Evolutionary conservation across 2,797 vertebrate species (phyloP), one percentile per base, ranked within the genome.

Genomic region (Cynodonichthys magdalenae): DNA sequence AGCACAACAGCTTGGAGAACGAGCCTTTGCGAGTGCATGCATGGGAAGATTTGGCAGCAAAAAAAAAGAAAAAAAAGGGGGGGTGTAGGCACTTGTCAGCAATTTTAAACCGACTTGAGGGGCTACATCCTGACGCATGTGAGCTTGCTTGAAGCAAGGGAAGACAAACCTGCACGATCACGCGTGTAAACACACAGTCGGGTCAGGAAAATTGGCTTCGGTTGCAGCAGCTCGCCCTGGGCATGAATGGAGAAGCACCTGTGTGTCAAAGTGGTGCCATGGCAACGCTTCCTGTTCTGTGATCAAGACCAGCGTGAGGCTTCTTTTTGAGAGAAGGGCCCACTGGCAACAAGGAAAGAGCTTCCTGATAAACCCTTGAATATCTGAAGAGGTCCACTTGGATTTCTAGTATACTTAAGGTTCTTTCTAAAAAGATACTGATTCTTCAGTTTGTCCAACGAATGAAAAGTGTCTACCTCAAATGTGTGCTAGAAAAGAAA

Each of bases 1-100:
- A 82, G 85, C 85, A 79, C 86, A 88, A 84, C 88, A 88, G 86
- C 88, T 90, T 85, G 83, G 83, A 86, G 82, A 82, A 71, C 83
- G 68, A 87, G 84, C 82, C 66, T 86, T 81, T 83, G 82, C 65
- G 66, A 34, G 56, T 75, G 83, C 66, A 65, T 39, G 56, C 75
- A 69, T 53, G 77, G 68, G 78, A 74, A 83, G 80, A 75, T 77
- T 64, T 82, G 89, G 85, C 88, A 90, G 87, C 86, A 85, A 87
- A 90, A 87, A 36, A 34, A 31, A n/a, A n/a, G n/a, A n/a, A n/a
- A 24, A 24, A 24, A 24, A 24, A 24, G 24, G 24, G 24, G 24
- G 24, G 31, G 36, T 10, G 77, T 89, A 51, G 77, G 66, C 84
- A 69, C 87, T 87, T 86, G 87, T 91, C 86, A 88, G 89, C 83